Evolutionary conservation across 1,140 invertebrate species (phyloP).

Genomic region (Heterodera carotae): DNA sequence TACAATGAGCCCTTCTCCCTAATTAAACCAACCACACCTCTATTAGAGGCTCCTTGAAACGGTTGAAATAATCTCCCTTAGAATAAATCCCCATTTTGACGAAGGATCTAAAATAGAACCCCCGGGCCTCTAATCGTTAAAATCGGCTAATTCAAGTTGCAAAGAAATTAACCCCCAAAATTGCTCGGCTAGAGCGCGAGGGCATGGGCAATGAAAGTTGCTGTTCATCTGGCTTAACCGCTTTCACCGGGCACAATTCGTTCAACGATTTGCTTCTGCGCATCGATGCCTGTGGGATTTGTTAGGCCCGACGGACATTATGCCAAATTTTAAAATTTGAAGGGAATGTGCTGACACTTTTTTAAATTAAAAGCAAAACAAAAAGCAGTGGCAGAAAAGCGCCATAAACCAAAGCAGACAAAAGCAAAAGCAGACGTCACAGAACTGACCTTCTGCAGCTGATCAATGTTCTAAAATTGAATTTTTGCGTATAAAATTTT

Average conservation of each 20-base stretch:
- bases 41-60: too few species aligned
- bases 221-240: neutral
- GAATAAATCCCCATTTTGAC: too few species aligned
- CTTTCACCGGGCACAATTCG: conserved; percentile 16
- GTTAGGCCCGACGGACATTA: neutral
- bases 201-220: neutral
- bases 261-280: conserved; percentile 23
- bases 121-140: too few species aligned
- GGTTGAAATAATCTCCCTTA: too few species aligned
- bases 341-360: conserved; percentile 4
- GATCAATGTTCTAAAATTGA: conserved; percentile 62
- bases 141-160: too few species aligned
- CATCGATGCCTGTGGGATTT: conserved; percentile 25
- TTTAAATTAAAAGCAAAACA: conserved; percentile 19
- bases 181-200: neutral
- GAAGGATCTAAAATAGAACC: too few species aligned
- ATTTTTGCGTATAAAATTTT: too few species aligned
- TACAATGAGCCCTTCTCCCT: too few species aligned
- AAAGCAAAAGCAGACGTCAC: conserved; percentile 12
- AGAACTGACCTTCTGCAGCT: conserved; percentile 60
- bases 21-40: too few species aligned
- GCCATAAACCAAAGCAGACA: too few species aligned
- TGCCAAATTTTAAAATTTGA: conserved; percentile 23
- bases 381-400: conserved; percentile 32
- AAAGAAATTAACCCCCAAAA: neutral